Percentiles rank a stretch among this genome's conserved stretches.
Conservation (phyloP, 2,888 invertebrate species). For the Alcis repandata region DNA sequence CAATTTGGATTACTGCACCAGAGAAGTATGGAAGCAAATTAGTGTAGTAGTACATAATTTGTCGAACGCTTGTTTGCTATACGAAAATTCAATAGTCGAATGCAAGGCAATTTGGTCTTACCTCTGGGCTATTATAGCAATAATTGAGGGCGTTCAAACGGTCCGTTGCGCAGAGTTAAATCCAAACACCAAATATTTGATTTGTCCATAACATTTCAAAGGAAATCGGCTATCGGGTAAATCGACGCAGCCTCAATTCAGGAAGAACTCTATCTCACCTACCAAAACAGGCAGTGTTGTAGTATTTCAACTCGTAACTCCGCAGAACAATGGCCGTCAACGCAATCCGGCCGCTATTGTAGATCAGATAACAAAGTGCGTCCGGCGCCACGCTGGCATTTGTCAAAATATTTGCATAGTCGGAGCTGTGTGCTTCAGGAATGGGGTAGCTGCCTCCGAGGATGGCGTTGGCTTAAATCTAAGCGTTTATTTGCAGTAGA, state of each 20-base stretch:
- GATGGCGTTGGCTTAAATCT: not conserved
- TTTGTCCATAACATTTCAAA: not conserved
- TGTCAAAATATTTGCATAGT: conserved; percentile 33
- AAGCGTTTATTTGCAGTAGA: no score
- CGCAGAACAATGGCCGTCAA: conserved; percentile 49
- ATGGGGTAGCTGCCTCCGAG: not conserved
- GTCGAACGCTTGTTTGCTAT: no score
- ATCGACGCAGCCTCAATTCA: not conserved
- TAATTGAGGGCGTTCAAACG: no score
- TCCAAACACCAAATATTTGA: no score
- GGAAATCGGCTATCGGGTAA: no score
- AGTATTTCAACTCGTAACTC: conserved; percentile 31
- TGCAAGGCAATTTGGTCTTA: no score
- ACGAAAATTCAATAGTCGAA: no score
- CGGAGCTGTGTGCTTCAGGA: conserved; percentile 3
- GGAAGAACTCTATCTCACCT: not conserved
- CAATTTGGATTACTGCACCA: no score
- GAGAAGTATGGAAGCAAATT: no score
- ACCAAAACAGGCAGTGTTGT: not conserved
- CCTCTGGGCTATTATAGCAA: no score
- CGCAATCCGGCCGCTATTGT: conserved; percentile 46
- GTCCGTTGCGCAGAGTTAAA: no score
- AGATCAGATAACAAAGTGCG: conserved; percentile 49
- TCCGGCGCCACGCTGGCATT: conserved; percentile 33
- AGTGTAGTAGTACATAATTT: no score